Evolutionary conservation across 2,888 invertebrate genomes (phyloP), one percentile per base, ranked within the genome.

Genomic region (Strigamia transsilvanica): DNA sequence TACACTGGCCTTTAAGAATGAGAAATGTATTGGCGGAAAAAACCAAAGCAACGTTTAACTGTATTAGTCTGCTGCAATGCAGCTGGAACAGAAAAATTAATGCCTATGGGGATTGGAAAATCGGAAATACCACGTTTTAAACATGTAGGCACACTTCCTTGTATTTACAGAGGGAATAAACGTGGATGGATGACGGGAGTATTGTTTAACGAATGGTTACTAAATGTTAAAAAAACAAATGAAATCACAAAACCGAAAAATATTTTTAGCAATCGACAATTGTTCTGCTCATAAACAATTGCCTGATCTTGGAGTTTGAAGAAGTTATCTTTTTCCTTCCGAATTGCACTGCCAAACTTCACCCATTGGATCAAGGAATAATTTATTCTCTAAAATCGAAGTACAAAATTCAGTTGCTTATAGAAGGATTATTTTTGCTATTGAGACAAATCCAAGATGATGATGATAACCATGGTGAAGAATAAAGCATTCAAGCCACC

Each of bases 51-150:
- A 34, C 12, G 77, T 18, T 12, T 73, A 12, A 32, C 73, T 18
- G 73, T 77, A 13, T 21, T 77, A 21, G 1, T 77, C 21, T 77
- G 77, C n/a, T 12, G 13, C 21, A 77, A 77, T n/a, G 13, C n/a
- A 6, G 7, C n/a, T 77, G 23, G 23, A 34, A 32, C 77, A 0
- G 77, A 77, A 79, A 79, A 79, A 38, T 9, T 12, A 38, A 34
- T 34, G 15, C 21, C 34, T 0, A 1, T 38, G 2, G 38, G 34
- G 0, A 79, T 79, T 13, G 79, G 79, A 34, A 27, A 34, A 21
- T 79, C 79, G n/a, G 18, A 7, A 34, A 79, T 34, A 18, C 79
- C 79, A 41, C 38, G 79, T 34, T 79, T 79, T 34, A 79, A 79
- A 34, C 7, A 34, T 21, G 79, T 15, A 12, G 3, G 34, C 5